Percentiles rank a stretch among this genome's conserved stretches.
These are phyloP conservation scores for Tympanuchus pallidicinctus DNA, from an alignment of 2,113 vertebrate species.

Conservation along the genomic window DNA sequence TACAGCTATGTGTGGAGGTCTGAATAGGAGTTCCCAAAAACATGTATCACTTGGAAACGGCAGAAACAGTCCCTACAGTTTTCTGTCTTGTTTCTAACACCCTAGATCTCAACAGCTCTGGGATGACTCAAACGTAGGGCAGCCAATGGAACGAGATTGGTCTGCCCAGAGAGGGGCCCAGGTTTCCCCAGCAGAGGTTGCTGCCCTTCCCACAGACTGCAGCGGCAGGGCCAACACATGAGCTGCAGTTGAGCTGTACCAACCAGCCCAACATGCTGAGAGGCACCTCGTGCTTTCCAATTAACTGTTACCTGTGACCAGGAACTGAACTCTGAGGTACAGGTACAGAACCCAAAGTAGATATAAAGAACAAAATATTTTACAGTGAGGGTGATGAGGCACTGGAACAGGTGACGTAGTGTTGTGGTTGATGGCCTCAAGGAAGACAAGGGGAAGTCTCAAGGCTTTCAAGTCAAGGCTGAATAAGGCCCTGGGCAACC, in stretches of 20 bases:
- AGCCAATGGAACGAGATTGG: not conserved
- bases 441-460: too few relatives aligned
- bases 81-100: not conserved
- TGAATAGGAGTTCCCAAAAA: not conserved
- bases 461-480: too few relatives aligned
- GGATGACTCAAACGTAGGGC: not conserved
- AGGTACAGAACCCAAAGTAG: not conserved
- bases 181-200: not conserved
- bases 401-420: too few relatives aligned
- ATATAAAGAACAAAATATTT: too few relatives aligned
- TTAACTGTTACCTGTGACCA: not conserved
- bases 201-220: not conserved
- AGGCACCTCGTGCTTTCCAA: not conserved
- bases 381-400: too few relatives aligned
- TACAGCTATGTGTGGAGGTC: not conserved
- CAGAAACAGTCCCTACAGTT: not conserved
- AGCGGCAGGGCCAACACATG: not conserved
- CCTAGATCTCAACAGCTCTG: not conserved
- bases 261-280: not conserved
- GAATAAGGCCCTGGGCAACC: too few relatives aligned
- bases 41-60: not conserved
- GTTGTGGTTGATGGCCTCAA: too few relatives aligned
- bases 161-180: not conserved
- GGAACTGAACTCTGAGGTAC: not conserved
- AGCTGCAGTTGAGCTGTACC: not conserved